phyloP scores from a whole-genome alignment of 2,888 invertebrate genomes.

The Leptinotarsa rubiginosa region DNA sequence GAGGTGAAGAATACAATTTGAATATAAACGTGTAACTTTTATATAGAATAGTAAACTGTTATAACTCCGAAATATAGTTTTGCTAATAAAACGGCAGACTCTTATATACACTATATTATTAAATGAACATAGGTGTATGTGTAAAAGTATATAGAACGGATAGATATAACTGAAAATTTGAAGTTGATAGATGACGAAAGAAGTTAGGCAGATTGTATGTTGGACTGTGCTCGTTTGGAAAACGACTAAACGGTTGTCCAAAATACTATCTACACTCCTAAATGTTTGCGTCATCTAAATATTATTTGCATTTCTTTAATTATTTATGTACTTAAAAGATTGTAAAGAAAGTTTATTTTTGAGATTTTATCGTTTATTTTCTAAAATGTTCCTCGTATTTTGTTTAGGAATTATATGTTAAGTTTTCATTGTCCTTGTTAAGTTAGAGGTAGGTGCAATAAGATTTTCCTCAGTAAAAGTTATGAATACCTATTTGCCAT shows the following conservation, averaged over 20 bases:
- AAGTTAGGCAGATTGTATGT: constrained; percentile 4
- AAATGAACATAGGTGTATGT: constrained; percentile 63
- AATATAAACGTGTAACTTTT: constrained; percentile 62
- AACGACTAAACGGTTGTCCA: background rate
- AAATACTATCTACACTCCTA: constrained; percentile 6
- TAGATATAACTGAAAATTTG: constrained; percentile 36
- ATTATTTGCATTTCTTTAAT: constrained; percentile 60
- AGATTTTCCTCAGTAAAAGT: constrained; percentile 62
- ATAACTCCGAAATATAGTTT: constrained; percentile 64
- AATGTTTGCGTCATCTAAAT: constrained; percentile 44
- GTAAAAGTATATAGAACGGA: constrained; percentile 56
- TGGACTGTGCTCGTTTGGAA: background rate
- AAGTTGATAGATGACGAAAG: constrained; percentile 5
- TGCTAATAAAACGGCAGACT: constrained; percentile 63
- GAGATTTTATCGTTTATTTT: constrained; percentile 57
- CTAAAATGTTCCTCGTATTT: constrained; percentile 64
- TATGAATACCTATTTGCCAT: constrained; percentile 67
- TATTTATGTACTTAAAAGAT: constrained; percentile 49
- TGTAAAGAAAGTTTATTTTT: constrained; percentile 50
- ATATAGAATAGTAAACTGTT: constrained; percentile 65
- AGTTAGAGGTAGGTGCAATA: constrained; percentile 67
- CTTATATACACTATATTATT: constrained; percentile 64
- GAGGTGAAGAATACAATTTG: constrained; percentile 59
- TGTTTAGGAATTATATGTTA: constrained; percentile 60
- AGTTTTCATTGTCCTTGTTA: constrained; percentile 60